These are phyloP conservation scores for Vipera latastei DNA, from an alignment of 2,797 vertebrate species.

Conservation along the genomic window DNA sequence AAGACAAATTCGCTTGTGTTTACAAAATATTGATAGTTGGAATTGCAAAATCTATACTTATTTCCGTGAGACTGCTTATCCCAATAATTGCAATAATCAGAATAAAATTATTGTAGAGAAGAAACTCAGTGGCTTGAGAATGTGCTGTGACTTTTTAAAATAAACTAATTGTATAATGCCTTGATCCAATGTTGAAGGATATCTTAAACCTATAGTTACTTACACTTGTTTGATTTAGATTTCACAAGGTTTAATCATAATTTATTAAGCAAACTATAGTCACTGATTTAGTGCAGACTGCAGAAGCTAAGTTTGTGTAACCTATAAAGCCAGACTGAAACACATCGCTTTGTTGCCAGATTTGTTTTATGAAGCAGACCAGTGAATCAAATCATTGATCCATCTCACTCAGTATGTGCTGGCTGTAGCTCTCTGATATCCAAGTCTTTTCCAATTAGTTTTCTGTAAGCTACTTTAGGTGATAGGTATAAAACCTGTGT, in stretches of 20 bases:
- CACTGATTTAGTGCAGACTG: neutral
- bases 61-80: neutral
- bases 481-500: neutral
- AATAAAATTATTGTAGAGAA: neutral
- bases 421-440: neutral
- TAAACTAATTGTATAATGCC: neutral
- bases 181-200: neutral
- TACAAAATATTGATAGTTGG: neutral
- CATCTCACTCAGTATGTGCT: neutral
- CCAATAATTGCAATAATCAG: neutral
- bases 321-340: neutral
- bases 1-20: neutral
- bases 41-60: neutral
- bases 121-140: neutral
- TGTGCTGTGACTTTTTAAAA: neutral
- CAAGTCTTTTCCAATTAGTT: neutral
- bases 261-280: neutral
- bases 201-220: neutral
- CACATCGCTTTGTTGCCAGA: neutral
- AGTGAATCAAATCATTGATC: neutral
- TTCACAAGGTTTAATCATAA: neutral
- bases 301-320: neutral
- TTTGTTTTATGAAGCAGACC: neutral
- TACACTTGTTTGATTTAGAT: neutral
- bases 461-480: neutral